Conservation (phyloP, 1,140 invertebrate species). For the Paracyclopina nana region DNA sequence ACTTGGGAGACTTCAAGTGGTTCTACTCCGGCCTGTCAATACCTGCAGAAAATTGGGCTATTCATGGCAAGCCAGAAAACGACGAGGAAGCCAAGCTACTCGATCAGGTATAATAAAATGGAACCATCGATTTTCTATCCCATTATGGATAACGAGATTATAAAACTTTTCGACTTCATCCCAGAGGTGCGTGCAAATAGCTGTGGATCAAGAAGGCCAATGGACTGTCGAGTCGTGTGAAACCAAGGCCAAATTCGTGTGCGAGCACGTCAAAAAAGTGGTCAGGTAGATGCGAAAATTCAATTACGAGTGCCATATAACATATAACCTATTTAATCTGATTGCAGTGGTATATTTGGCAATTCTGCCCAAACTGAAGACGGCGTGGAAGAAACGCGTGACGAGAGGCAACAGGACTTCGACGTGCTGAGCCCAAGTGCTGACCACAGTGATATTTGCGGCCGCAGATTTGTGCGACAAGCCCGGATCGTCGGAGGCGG, state of each 20-base stretch:
- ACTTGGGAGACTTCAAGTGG: constrained; percentile 8
- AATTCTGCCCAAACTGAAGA: too few species aligned
- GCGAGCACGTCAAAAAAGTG: neutral
- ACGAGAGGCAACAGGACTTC: constrained; percentile 3
- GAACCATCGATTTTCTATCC: too few species aligned
- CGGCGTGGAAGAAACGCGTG: neutral
- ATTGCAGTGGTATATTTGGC: too few species aligned
- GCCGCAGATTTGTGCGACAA: constrained; percentile 14
- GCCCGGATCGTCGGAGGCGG: constrained; percentile 15
- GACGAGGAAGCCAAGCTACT: too few species aligned
- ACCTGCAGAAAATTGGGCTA: neutral
- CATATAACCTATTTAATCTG: too few species aligned
- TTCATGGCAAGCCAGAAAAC: neutral
- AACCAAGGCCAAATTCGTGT: constrained; percentile 1
- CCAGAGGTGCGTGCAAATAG: constrained; percentile 5
- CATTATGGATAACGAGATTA: too few species aligned
- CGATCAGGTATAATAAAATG: too few species aligned
- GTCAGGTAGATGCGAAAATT: neutral
- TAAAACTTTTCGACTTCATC: too few species aligned
- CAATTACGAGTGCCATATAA: neutral
- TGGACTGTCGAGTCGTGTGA: neutral
- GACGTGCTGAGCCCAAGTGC: constrained; percentile 14
- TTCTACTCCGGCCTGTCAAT: neutral
- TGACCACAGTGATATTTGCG: constrained; percentile 9
- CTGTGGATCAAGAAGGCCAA: neutral